phyloP scores from a whole-genome alignment of 2,113 vertebrate species.

The Elephantulus edwardii region DNA sequence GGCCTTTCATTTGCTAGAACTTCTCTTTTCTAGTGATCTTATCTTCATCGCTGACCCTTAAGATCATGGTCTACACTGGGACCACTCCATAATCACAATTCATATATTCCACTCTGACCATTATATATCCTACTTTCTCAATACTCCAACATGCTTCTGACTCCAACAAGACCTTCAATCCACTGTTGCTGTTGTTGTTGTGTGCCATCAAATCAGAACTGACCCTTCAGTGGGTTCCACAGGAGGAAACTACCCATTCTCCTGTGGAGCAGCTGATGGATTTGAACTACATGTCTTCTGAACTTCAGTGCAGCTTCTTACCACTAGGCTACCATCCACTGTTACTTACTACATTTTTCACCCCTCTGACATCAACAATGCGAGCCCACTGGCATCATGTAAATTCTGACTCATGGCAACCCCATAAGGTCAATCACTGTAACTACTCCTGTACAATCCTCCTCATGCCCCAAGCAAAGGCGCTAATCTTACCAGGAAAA shows the following conservation, averaged over 20 bases:
- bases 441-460: background rate
- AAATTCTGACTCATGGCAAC: too few species aligned
- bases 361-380: background rate
- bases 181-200: background rate
- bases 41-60: background rate
- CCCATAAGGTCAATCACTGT: background rate
- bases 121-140: background rate
- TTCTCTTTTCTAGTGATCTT: background rate
- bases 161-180: background rate
- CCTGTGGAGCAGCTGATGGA: too few species aligned
- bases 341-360: too few species aligned
- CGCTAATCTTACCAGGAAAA: background rate
- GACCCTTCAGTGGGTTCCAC: too few species aligned
- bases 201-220: too few species aligned
- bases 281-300: too few species aligned
- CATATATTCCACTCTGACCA: background rate
- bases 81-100: background rate
- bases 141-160: background rate
- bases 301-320: too few species aligned
- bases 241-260: too few species aligned
- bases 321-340: too few species aligned
- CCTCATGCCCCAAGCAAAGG: background rate
- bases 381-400: too few species aligned
- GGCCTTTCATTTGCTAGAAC: background rate
- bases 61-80: background rate